Percentiles rank a stretch among this genome's conserved stretches.
Conservation (phyloP, 2,888 invertebrate genomes). For the Argyresthia goedartella region DNA sequence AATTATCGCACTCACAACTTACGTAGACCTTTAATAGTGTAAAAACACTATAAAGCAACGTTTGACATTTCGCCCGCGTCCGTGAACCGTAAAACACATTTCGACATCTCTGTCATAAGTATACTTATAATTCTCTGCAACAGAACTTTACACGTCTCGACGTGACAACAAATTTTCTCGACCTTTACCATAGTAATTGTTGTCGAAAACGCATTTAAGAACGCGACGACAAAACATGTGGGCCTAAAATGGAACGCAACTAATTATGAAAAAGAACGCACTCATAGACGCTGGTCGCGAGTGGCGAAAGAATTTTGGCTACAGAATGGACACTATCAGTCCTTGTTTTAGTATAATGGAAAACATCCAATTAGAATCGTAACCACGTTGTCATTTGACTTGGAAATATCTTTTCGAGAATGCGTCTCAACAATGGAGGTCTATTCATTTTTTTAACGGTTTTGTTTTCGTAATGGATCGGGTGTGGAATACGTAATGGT, state of each 20-base stretch:
- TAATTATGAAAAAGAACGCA: constrained; percentile 41
- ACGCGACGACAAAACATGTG: constrained; percentile 21
- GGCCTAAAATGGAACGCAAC: constrained; percentile 50
- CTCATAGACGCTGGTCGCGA: constrained; percentile 17
- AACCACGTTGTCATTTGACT: constrained; percentile 52
- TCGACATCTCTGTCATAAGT: too few species aligned
- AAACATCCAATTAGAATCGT: constrained; percentile 38
- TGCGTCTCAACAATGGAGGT: constrained; percentile 23
- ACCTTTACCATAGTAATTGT: constrained; percentile 3
- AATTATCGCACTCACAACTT: too few species aligned
- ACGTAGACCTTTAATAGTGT: too few species aligned
- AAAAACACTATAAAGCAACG: too few species aligned
- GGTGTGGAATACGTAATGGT: constrained; percentile 1
- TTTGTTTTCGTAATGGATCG: constrained; percentile 26
- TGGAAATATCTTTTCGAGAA: constrained; percentile 44
- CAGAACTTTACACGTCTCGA: too few species aligned
- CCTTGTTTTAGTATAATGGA: constrained; percentile 23
- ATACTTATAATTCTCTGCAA: too few species aligned
- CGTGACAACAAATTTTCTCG: too few species aligned
- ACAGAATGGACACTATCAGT: constrained; percentile 9
- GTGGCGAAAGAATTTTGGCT: constrained; percentile 4
- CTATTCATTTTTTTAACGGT: constrained; percentile 33
- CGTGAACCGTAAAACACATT: too few species aligned
- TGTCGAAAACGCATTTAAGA: not conserved
- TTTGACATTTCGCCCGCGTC: too few species aligned